Evolutionary conservation across 2,797 vertebrate genomes (phyloP).

Genomic region (Caiman crocodilus): DNA sequence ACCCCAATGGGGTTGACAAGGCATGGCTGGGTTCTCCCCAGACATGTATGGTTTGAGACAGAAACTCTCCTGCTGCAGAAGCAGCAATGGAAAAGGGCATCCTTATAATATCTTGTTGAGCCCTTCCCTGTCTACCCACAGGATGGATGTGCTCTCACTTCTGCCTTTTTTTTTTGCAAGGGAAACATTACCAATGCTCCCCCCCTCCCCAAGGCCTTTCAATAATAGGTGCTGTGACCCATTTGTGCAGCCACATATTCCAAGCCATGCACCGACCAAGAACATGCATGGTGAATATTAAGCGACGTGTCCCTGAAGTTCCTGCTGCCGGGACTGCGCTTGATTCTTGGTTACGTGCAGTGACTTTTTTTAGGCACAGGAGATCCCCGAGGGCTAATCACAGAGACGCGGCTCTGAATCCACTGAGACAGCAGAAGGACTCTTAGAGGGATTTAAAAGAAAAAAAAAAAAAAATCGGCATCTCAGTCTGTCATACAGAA

Average conservation of each 20-base stretch:
- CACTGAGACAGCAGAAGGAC: constrained; percentile 78
- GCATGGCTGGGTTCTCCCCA: not conserved
- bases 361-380: constrained; percentile 78
- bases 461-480: constrained; percentile 10
- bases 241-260: constrained; percentile 41
- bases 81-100: not conserved
- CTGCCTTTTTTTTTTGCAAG: not conserved
- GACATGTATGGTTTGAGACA: not conserved
- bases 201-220: not conserved
- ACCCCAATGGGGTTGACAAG: not conserved
- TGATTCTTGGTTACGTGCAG: constrained; percentile 70
- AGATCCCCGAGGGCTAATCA: constrained; percentile 77
- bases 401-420: constrained; percentile 69
- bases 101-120: accelerated
- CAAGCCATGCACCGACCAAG: not conserved
- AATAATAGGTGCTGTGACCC: constrained; percentile 68
- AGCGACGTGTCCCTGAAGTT: constrained; percentile 62
- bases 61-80: not conserved
- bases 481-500: constrained; percentile 52
- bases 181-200: not conserved
- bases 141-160: not conserved
- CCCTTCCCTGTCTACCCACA: accelerated
- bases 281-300: constrained; percentile 55
- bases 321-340: constrained; percentile 52
- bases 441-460: constrained; percentile 66